Conservation (phyloP, 1,140 invertebrate species). For the Brachionus rotundiformis region DNA sequence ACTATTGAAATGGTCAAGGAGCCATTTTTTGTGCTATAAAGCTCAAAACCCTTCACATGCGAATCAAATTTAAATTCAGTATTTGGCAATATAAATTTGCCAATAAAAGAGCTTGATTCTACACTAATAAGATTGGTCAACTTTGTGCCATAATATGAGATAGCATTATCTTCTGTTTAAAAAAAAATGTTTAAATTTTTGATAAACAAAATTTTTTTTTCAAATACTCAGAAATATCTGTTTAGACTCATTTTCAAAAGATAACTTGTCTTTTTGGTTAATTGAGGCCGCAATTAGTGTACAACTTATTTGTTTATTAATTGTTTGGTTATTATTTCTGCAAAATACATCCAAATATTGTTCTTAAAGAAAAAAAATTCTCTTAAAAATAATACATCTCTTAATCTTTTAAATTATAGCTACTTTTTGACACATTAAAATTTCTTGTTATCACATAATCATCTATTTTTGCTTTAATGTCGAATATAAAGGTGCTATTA, state of each 20-base stretch:
- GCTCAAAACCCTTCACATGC: background rate
- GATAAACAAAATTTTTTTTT: background rate
- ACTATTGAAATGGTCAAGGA: background rate
- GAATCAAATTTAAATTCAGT: slow-evolving; percentile 16
- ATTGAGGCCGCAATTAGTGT: background rate
- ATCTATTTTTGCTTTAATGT: background rate
- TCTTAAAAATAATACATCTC: background rate
- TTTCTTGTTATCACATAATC: background rate
- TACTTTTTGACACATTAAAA: background rate
- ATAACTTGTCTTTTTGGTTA: background rate
- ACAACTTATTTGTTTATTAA: background rate
- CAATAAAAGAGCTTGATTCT: too few species aligned
- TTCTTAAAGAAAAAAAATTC: too few species aligned
- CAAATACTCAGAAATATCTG: background rate
- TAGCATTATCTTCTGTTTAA: background rate
- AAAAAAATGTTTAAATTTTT: background rate
- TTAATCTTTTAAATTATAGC: too few species aligned
- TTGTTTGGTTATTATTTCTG: background rate
- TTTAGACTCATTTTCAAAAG: background rate
- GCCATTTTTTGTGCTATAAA: background rate
- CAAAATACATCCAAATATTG: background rate
- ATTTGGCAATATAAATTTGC: background rate
- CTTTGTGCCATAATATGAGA: background rate
- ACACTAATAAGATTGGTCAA: too few species aligned
- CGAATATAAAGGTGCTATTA: background rate